Conservation (phyloP, 2,797 vertebrate genomes). For the Syngnathus rostellatus region DNA sequence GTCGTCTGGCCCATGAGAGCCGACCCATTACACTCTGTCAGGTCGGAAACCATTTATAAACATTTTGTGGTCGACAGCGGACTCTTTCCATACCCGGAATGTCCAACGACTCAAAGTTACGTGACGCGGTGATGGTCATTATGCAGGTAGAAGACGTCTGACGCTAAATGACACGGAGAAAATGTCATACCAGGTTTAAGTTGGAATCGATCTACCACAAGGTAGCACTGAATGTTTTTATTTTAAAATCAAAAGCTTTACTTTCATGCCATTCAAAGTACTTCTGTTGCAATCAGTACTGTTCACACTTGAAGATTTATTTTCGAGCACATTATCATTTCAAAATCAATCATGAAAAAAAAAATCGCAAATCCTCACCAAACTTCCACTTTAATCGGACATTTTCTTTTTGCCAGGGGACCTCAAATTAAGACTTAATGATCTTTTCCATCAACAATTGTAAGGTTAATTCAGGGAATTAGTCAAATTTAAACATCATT, state of each 20-base stretch:
- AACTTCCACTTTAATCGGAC: neutral
- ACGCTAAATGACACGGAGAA: neutral
- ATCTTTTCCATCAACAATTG: neutral
- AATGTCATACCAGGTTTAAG: neutral
- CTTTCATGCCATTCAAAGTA: neutral
- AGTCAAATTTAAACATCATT: neutral
- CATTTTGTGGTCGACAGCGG: neutral
- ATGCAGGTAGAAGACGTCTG: neutral
- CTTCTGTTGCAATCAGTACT: neutral
- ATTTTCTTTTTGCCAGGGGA: neutral
- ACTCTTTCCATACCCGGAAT: neutral
- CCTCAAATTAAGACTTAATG: neutral
- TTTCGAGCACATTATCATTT: neutral
- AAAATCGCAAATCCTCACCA: neutral
- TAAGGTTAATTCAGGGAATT: neutral
- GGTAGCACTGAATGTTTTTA: neutral
- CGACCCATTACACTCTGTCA: neutral
- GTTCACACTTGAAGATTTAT: neutral
- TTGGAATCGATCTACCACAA: neutral
- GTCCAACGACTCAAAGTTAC: neutral
- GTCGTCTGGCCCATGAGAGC: conserved; percentile 78
- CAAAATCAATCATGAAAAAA: neutral
- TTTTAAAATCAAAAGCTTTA: conserved; percentile 1
- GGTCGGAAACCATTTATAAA: conserved; percentile 5
- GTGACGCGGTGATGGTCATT: neutral